Conservation (phyloP, 2,888 invertebrate species). For the Campoplex nolae region DNA sequence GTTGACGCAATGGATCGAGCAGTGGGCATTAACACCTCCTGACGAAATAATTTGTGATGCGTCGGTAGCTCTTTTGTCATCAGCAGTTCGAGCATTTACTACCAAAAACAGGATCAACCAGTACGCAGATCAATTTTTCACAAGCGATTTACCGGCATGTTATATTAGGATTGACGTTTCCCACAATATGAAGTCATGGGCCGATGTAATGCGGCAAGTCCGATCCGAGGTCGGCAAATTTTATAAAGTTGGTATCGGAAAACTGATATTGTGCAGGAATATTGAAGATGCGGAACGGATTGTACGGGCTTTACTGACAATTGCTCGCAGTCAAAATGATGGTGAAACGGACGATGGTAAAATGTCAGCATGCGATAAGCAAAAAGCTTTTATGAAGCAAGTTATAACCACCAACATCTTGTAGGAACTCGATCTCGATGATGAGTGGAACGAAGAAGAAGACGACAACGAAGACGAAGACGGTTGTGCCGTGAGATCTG, state of each 20-base stretch:
- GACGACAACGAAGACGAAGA: slow-evolving; percentile 17
- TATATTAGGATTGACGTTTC: slow-evolving; percentile 68
- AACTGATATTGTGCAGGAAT: slow-evolving; percentile 36
- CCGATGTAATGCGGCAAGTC: slow-evolving; percentile 44
- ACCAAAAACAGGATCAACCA: slow-evolving; percentile 57
- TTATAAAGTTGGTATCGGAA: slow-evolving; percentile 64
- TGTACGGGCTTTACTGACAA: slow-evolving; percentile 47
- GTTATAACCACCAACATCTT: slow-evolving; percentile 46
- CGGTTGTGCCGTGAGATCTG: slow-evolving; percentile 6
- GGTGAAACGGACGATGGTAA: slow-evolving; percentile 37
- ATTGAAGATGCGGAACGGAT: slow-evolving; percentile 37
- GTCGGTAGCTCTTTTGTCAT: slow-evolving; percentile 62
- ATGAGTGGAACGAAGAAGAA: slow-evolving; percentile 36
- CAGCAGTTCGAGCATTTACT: slow-evolving; percentile 65
- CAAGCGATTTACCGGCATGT: slow-evolving; percentile 39
- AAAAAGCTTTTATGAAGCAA: slow-evolving; percentile 40
- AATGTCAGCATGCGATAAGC: slow-evolving; percentile 51
- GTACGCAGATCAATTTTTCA: slow-evolving; percentile 57
- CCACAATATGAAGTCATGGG: slow-evolving; percentile 64
- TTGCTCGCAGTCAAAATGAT: slow-evolving; percentile 38
- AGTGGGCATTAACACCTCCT: slow-evolving; percentile 59
- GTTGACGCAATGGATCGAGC: slow-evolving; percentile 64
- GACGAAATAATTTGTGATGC: slow-evolving; percentile 66
- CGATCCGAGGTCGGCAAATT: slow-evolving; percentile 57
- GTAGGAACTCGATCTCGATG: slow-evolving; percentile 35